phyloP scores from a whole-genome alignment of 2,797 vertebrate genomes.

The Margarornis squamiger region DNA sequence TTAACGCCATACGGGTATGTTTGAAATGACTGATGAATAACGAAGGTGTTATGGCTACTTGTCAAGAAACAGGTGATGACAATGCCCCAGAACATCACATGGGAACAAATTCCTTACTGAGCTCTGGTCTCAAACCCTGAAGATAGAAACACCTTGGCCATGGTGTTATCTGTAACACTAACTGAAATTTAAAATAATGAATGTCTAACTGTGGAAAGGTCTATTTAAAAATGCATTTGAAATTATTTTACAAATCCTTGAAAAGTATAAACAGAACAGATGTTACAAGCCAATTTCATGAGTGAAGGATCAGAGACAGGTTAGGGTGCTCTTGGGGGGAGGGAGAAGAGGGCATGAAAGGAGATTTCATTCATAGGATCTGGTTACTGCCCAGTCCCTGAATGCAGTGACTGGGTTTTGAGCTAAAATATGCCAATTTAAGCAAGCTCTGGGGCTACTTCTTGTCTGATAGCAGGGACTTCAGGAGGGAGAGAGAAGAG shows the following conservation, averaged over 20 bases:
- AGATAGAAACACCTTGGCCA: not conserved
- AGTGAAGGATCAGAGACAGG: not conserved
- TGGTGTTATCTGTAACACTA: not conserved
- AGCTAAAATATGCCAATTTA: not conserved
- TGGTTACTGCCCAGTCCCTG: not conserved
- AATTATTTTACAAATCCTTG: not conserved
- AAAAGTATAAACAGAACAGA: not conserved
- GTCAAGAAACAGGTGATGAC: not conserved
- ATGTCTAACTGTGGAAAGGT: not conserved
- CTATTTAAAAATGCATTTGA: not conserved
- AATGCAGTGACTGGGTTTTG: not conserved
- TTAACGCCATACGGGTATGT: not conserved
- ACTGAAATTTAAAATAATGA: not conserved
- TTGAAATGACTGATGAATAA: constrained; percentile 14
- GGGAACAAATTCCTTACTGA: not conserved
- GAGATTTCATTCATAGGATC: not conserved
- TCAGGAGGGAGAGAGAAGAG: not conserved
- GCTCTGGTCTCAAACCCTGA: not conserved
- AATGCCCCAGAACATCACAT: no score
- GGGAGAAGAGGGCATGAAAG: not conserved
- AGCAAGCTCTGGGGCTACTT: not conserved
- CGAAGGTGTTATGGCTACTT: not conserved
- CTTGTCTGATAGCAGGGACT: not conserved
- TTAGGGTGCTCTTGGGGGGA: not conserved
- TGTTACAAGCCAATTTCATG: not conserved